Evolutionary conservation across 2,888 invertebrate species (phyloP).

Genomic region (Cryptophagus acutangulus): DNA sequence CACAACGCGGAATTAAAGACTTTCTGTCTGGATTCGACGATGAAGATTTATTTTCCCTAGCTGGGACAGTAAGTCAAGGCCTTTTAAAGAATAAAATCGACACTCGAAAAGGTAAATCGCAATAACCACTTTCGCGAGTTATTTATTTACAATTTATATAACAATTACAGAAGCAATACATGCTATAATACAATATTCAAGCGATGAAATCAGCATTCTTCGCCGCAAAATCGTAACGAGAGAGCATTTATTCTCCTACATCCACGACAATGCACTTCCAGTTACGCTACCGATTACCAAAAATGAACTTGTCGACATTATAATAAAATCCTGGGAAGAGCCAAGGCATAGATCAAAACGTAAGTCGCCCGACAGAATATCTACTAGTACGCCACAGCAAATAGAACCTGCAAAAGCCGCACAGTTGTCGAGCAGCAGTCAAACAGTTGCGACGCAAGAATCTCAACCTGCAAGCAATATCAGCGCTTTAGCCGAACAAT

Average conservation of each 20-base stretch:
- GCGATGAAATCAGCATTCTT: conserved; percentile 48
- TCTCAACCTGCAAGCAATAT: conserved; percentile 30
- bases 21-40: conserved; percentile 32
- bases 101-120: conserved; percentile 33
- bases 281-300: conserved; percentile 51
- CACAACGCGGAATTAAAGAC: too few relatives aligned
- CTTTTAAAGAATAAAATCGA: conserved; percentile 34
- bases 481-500: conserved; percentile 52
- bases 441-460: conserved; percentile 9
- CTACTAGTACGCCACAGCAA: too few relatives aligned
- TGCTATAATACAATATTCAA: conserved; percentile 51
- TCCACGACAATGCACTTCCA: conserved; percentile 49
- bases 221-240: conserved; percentile 52
- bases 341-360: conserved; percentile 6
- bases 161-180: conserved; percentile 52
- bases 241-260: conserved; percentile 53
- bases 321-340: conserved; percentile 48
- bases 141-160: conserved; percentile 3
- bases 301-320: conserved; percentile 48
- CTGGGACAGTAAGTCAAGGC: conserved; percentile 41
- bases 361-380: too few relatives aligned
- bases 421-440: conserved; percentile 1
- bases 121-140: not conserved
- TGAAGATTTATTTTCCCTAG: conserved; percentile 33
- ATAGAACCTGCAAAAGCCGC: conserved; percentile 4